phyloP scores from a whole-genome alignment of 2,113 vertebrate species.

The Cnemophilus loriae region DNA sequence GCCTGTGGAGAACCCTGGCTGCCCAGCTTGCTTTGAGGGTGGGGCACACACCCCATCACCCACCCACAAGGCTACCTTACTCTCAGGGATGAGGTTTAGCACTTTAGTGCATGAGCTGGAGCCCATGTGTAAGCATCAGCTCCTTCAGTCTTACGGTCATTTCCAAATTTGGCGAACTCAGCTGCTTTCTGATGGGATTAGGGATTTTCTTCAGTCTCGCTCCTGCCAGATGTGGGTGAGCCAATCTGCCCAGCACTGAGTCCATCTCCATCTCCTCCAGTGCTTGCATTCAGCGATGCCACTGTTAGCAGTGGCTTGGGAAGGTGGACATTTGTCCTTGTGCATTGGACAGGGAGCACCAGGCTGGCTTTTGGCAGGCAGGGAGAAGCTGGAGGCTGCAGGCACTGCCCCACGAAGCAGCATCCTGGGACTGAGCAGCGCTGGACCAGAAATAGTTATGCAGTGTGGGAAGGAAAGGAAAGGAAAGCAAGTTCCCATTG shows the following conservation, averaged over 20 bases:
- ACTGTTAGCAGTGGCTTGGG: background rate
- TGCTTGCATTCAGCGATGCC: background rate
- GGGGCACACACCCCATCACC: fast-evolving
- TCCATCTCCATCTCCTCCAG: background rate
- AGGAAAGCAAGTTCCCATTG: constrained; percentile 15
- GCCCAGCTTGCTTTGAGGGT: background rate
- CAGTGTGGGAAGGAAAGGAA: constrained; percentile 7
- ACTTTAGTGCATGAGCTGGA: background rate
- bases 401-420: background rate
- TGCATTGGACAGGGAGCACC: background rate
- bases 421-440: background rate
- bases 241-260: background rate
- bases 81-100: background rate
- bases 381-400: background rate
- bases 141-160: background rate
- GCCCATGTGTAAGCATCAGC: background rate
- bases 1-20: background rate
- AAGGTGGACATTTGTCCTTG: background rate
- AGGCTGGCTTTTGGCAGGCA: background rate
- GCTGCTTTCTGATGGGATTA: background rate
- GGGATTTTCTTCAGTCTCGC: background rate
- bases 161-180: background rate
- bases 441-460: constrained; percentile 6
- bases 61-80: background rate
- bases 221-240: background rate